Percentiles rank a stretch among this genome's conserved stretches.
Evolutionary conservation across 2,888 invertebrate genomes (phyloP).

Genomic region (Tridacna crocea): DNA sequence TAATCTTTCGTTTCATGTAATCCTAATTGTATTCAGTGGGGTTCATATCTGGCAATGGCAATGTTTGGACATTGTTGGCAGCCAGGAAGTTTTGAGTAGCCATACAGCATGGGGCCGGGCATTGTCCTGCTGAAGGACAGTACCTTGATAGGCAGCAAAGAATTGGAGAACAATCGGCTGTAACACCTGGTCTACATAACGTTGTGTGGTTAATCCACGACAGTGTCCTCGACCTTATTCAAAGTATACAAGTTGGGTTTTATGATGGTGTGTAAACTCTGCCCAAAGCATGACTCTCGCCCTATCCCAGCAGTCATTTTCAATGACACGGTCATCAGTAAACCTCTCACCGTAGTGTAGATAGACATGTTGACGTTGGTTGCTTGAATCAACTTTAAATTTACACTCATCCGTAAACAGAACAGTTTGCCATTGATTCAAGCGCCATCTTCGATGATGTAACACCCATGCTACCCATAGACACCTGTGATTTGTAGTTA

Average conservation of each 20-base stretch:
- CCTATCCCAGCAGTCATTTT: background rate
- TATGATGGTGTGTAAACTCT: background rate
- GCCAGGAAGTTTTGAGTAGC: background rate
- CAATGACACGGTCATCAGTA: background rate
- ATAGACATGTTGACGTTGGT: slow-evolving; percentile 22
- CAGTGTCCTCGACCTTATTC: background rate
- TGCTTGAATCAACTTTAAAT: slow-evolving; percentile 13
- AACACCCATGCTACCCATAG: background rate
- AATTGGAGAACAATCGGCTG: background rate
- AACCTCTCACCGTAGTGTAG: slow-evolving; percentile 16
- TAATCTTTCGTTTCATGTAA: background rate
- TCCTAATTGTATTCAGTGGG: background rate
- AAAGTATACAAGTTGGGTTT: background rate
- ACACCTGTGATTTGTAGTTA: background rate
- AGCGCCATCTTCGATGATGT: background rate
- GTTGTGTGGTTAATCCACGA: background rate
- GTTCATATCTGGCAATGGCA: background rate
- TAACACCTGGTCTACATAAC: background rate
- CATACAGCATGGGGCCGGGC: background rate
- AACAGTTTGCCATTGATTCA: background rate
- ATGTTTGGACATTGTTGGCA: background rate
- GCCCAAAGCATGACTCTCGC: background rate
- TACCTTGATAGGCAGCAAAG: background rate
- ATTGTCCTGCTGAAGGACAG: background rate
- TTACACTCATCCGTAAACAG: slow-evolving; percentile 21